Base-by-base conservation (phyloP, 2,797 vertebrate genomes). In the Bradypodion ventrale region DNA sequence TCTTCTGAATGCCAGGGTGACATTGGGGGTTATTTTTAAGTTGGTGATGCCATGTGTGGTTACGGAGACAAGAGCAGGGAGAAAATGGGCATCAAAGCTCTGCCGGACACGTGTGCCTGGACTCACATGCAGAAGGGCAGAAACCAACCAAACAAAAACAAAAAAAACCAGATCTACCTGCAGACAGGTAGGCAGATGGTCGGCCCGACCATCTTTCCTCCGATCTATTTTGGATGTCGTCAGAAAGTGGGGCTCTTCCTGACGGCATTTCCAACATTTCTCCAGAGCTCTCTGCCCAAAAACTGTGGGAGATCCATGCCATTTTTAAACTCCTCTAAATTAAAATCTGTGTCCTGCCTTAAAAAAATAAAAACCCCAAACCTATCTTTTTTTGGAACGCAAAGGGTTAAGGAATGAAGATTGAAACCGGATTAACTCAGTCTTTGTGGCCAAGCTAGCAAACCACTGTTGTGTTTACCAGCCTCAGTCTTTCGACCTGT, bases 1-100 rank as follows among this genome's bases (percentile, higher is more conserved):
- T 8, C 35, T 35, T 21, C 25, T 29, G 80, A 65, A 37, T 3
- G 2, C 29, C 27, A 25, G 4, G 32, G 25, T 87, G 85, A 87
- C 85, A 79, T 32, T 13, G 1, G 29, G 59, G 35, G 70, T 37
- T 87, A 80, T 83, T 85, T 84, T 83, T 83, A 66, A 76, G 81
- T 15, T 15, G 1, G 21, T 87, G 81, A 83, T 83, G 82, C 76
- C 37, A 75, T 2, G 4, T n/a, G 49, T 16, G 5, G 29, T 60
- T 29, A 3, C 35, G 60, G 73, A 63, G 65, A 40, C 62, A n/a
- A 59, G 19, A 3, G 15, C 44, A 6, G 5, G 46, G 80, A 63
- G 25, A 27, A 1, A 32, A 19, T 4, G 27, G n/a, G 23, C 15
- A 68, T 25, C 46, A n/a, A 21, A 49, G 13, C 16, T 25, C 37